A percentile compares a stretch with the other conserved stretches of the same genome.
Evolutionary conservation across 2,113 vertebrate species (phyloP).

Genomic region (Protomyctophum bolini): DNA sequence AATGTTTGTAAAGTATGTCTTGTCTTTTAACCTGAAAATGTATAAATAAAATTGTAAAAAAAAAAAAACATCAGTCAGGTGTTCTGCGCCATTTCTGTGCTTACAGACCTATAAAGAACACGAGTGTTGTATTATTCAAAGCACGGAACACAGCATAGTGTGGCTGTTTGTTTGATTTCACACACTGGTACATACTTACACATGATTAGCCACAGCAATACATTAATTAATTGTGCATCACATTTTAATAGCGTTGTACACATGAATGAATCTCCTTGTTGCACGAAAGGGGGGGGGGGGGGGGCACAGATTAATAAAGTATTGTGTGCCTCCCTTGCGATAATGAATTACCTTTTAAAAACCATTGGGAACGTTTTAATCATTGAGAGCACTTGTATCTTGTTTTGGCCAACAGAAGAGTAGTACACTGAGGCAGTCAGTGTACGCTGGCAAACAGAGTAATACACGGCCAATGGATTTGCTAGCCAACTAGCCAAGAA

Average conservation of each 20-base stretch:
- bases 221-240: constrained; percentile 6
- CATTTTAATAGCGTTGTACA: background rate
- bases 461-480: constrained; percentile 18
- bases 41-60: too few relatives aligned
- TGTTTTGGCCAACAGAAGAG: background rate
- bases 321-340: background rate
- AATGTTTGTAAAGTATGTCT: too few relatives aligned
- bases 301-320: background rate
- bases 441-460: constrained; percentile 5
- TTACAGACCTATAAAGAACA: background rate
- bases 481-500: constrained; percentile 28
- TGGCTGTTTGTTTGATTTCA: background rate
- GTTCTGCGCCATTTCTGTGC: too few relatives aligned
- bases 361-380: background rate
- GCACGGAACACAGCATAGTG: background rate
- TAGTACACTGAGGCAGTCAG: background rate
- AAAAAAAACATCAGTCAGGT: too few relatives aligned
- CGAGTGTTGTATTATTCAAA: constrained; percentile 11
- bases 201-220: constrained; percentile 3
- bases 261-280: background rate
- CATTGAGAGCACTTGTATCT: background rate
- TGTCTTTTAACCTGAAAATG: too few relatives aligned
- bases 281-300: background rate
- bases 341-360: background rate
- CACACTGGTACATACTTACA: constrained; percentile 10